These are phyloP conservation scores for Cheirogaleus major DNA, from an alignment of 2,797 vertebrate species.

Conservation along the genomic window DNA sequence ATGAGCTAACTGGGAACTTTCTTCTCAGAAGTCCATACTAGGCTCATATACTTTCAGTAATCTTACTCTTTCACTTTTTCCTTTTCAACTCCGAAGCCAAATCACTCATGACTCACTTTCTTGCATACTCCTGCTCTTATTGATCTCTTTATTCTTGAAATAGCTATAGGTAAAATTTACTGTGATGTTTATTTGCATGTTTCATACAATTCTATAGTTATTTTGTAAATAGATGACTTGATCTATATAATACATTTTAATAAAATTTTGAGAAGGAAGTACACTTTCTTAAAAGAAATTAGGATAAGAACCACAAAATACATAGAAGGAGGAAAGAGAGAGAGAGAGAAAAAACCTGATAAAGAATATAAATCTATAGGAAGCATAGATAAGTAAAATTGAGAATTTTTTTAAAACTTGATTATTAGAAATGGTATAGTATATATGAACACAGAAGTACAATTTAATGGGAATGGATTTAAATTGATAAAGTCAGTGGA, in stretches of 20 bases:
- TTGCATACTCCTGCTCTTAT: background rate
- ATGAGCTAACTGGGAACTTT: background rate
- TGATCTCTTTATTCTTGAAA: background rate
- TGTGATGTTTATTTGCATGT: background rate
- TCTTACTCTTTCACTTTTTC: background rate
- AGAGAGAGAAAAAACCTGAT: background rate
- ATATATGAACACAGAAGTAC: background rate
- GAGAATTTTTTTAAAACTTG: background rate
- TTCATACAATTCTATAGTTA: background rate
- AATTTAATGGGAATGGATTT: background rate
- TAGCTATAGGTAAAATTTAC: background rate
- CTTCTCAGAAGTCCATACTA: background rate
- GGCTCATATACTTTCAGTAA: background rate
- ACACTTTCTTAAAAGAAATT: background rate
- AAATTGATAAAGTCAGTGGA: background rate
- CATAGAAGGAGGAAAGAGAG: background rate
- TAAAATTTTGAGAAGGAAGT: background rate
- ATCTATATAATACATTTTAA: background rate
- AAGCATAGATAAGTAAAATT: background rate
- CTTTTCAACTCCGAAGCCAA: background rate
- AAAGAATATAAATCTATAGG: background rate
- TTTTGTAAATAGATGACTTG: background rate
- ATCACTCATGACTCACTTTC: background rate
- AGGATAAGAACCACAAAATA: background rate
- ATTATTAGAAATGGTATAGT: background rate